phyloP scores from a whole-genome alignment of 1,140 invertebrate species.

The Coenobita brevimanus region DNA sequence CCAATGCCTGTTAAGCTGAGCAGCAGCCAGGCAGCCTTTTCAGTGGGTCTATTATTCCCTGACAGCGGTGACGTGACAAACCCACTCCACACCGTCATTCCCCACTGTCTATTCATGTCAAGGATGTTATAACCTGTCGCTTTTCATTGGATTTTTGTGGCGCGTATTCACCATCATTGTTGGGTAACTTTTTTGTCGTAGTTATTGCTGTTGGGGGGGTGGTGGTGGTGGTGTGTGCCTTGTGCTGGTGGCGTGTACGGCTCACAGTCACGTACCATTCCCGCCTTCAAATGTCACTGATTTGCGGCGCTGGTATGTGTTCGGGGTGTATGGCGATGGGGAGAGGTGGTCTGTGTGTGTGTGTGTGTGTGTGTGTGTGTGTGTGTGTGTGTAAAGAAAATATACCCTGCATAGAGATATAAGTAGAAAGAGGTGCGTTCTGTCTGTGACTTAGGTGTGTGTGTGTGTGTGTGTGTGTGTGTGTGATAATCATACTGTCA shows the following conservation, averaged over 20 bases:
- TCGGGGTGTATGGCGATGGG: not conserved
- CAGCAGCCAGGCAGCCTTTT: slow-evolving; percentile 22
- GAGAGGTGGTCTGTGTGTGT: not conserved
- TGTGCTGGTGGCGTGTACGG: no score
- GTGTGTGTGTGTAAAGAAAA: not conserved
- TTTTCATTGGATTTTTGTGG: slow-evolving; percentile 39
- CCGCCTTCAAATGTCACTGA: no score
- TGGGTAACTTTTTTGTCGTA: slow-evolving; percentile 7
- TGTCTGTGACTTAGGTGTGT: no score
- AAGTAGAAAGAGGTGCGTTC: no score
- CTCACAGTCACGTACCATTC: no score
- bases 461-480: no score
- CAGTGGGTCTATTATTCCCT: slow-evolving; percentile 30
- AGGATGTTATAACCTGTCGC: slow-evolving; percentile 35
- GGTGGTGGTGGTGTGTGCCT: not conserved
- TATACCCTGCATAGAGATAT: no score
- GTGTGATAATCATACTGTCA: no score
- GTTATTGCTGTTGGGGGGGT: not conserved
- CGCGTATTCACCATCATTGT: slow-evolving; percentile 15
- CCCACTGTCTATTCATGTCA: slow-evolving; percentile 49
- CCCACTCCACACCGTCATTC: slow-evolving; percentile 27
- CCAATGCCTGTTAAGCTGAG: no score
- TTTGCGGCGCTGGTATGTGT: no score
- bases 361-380: slow-evolving; percentile 14
- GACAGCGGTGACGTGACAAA: slow-evolving; percentile 23